phyloP scores from a whole-genome alignment of 1,140 invertebrate genomes.

The Cyclina sinensis region DNA sequence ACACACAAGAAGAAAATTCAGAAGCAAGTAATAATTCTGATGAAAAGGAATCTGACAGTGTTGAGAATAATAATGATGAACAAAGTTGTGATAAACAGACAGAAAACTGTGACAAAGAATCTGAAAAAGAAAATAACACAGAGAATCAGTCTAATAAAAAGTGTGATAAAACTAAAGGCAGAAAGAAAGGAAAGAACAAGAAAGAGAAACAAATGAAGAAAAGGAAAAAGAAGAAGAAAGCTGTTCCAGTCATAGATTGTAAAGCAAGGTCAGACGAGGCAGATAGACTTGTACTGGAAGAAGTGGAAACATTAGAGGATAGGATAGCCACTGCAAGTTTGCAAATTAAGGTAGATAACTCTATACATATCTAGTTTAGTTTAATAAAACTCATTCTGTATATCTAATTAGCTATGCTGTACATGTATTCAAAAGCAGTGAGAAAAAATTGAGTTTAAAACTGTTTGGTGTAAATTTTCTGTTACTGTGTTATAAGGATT shows the following conservation, averaged over 20 bases:
- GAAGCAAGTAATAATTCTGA: conserved; percentile 10
- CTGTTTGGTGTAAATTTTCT: too few species aligned
- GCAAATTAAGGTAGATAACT: conserved; percentile 94
- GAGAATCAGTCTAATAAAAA: conserved; percentile 3
- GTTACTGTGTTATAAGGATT: too few species aligned
- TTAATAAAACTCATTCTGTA: too few species aligned
- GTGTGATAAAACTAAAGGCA: conserved; percentile 24
- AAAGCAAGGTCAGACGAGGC: conserved; percentile 88
- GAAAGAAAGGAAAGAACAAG: conserved; percentile 54
- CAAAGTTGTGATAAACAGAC: conserved; percentile 5
- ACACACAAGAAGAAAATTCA: conserved; percentile 25
- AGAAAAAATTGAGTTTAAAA: too few species aligned
- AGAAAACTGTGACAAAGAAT: conserved; percentile 53
- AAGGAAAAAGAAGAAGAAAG: conserved; percentile 70
- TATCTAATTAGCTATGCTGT: too few species aligned
- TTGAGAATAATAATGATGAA: conserved; percentile 48
- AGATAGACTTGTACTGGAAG: conserved; percentile 93
- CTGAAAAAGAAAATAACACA: conserved; percentile 21
- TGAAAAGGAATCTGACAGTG: conserved; percentile 40
- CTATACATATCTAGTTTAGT: too few species aligned
- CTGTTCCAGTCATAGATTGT: conserved; percentile 87
- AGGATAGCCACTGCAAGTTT: conserved; percentile 94
- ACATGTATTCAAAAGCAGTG: too few species aligned
- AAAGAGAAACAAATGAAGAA: conserved; percentile 57
- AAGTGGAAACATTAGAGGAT: conserved; percentile 96